phyloP scores from a whole-genome alignment of 2,888 invertebrate genomes.

The Teinopalpus imperialis region DNA sequence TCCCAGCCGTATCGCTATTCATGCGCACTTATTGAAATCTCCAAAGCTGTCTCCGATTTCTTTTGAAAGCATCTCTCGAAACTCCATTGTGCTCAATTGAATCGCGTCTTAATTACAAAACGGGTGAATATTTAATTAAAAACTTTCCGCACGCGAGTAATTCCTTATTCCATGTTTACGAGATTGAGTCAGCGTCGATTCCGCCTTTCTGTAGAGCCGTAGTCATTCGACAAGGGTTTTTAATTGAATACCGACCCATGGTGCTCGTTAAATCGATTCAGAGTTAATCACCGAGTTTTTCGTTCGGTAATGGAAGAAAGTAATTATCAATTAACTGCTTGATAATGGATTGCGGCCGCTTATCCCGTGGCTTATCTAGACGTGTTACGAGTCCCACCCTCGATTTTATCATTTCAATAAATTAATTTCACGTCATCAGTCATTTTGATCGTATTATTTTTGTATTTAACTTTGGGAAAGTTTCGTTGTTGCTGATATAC shows the following conservation, averaged over 20 bases:
- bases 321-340: conserved; percentile 80
- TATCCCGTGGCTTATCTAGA: conserved; percentile 71
- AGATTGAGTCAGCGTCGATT: conserved; percentile 75
- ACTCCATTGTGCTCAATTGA: conserved; percentile 67
- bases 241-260: conserved; percentile 78
- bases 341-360: conserved; percentile 78
- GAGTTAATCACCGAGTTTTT: conserved; percentile 79
- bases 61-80: conserved; percentile 60
- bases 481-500: neutral
- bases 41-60: conserved; percentile 55
- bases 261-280: conserved; percentile 78
- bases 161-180: conserved; percentile 79
- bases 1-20: conserved; percentile 17
- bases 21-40: conserved; percentile 40
- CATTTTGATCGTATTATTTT: conserved; percentile 43
- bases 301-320: conserved; percentile 79
- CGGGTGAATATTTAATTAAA: conserved; percentile 80
- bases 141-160: conserved; percentile 78
- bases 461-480: conserved; percentile 35
- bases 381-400: conserved; percentile 58
- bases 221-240: conserved; percentile 78
- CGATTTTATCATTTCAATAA: conserved; percentile 62
- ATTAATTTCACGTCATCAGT: conserved; percentile 63
- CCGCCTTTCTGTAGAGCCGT: conserved; percentile 69
- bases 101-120: conserved; percentile 78